phyloP scores from a whole-genome alignment of 1,140 invertebrate genomes.

The Heliconius congener region DNA sequence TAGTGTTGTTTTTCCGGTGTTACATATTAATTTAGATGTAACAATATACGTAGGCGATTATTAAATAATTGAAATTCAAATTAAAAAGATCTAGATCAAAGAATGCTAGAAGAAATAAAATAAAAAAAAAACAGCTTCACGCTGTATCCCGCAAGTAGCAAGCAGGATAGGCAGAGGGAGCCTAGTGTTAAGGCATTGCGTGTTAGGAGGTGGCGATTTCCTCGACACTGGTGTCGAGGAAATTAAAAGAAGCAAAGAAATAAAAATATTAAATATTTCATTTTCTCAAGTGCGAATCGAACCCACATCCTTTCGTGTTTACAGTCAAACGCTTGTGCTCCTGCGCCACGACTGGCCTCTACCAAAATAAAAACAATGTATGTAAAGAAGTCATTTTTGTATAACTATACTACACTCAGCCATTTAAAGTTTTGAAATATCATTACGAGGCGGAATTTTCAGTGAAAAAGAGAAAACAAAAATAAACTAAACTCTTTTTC shows the following conservation, averaged over 20 bases:
- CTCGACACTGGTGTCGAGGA: too few species aligned
- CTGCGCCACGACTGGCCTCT: too few species aligned
- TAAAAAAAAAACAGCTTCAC: too few species aligned
- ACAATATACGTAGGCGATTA: background rate
- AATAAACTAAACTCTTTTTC: conserved; percentile 34
- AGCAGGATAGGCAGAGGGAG: too few species aligned
- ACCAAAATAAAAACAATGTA: background rate
- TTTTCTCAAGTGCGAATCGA: too few species aligned
- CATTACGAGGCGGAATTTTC: conserved; percentile 21
- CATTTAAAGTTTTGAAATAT: conserved; percentile 10
- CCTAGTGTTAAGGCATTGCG: too few species aligned
- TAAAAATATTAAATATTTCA: too few species aligned
- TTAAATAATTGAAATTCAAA: background rate
- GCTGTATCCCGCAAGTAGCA: too few species aligned
- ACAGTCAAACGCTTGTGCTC: too few species aligned
- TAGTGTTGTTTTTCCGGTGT: conserved; percentile 4
- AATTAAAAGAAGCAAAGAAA: too few species aligned
- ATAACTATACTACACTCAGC: background rate
- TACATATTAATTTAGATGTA: conserved; percentile 7
- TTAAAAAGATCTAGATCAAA: background rate
- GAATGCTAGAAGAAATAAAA: background rate
- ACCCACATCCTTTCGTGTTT: too few species aligned
- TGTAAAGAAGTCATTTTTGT: background rate
- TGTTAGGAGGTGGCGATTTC: too few species aligned
- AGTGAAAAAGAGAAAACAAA: conserved; percentile 22